Evolutionary conservation across 2,113 vertebrate genomes (phyloP).

Genomic region (Nothocercus nigrocapillus): DNA sequence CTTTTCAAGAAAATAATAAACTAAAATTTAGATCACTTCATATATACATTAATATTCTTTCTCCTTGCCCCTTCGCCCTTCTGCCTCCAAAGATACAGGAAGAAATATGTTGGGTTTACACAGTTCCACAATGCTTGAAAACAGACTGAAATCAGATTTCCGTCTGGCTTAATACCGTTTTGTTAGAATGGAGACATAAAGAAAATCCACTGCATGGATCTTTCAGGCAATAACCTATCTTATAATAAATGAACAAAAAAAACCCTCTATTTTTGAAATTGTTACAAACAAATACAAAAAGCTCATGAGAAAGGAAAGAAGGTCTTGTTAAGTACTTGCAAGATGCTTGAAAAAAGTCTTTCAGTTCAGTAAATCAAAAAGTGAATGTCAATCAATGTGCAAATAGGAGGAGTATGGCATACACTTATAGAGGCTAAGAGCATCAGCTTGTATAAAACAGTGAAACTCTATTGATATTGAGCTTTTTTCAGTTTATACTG

Average conservation of each 20-base stretch:
- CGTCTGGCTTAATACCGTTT: conserved; percentile 5
- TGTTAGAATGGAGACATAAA: neutral
- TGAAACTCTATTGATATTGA: neutral
- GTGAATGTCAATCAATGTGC: neutral
- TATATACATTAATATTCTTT: neutral
- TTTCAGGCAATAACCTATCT: neutral
- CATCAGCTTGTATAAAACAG: neutral
- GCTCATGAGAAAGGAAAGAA: neutral
- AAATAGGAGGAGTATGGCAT: neutral
- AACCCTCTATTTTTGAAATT: neutral
- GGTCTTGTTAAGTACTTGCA: neutral
- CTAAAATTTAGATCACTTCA: neutral
- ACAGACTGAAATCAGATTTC: conserved; percentile 3
- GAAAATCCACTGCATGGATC: neutral
- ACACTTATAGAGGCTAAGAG: neutral
- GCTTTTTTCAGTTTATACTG: neutral
- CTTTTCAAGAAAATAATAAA: accelerated
- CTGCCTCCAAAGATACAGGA: neutral
- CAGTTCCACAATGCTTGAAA: neutral
- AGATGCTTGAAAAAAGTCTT: neutral
- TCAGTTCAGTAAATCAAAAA: neutral
- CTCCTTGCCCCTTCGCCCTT: neutral
- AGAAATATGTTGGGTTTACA: neutral
- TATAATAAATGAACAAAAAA: neutral
- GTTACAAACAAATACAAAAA: neutral